Base-by-base conservation (phyloP, 2,113 vertebrate genomes). In the Apus apus region DNA sequence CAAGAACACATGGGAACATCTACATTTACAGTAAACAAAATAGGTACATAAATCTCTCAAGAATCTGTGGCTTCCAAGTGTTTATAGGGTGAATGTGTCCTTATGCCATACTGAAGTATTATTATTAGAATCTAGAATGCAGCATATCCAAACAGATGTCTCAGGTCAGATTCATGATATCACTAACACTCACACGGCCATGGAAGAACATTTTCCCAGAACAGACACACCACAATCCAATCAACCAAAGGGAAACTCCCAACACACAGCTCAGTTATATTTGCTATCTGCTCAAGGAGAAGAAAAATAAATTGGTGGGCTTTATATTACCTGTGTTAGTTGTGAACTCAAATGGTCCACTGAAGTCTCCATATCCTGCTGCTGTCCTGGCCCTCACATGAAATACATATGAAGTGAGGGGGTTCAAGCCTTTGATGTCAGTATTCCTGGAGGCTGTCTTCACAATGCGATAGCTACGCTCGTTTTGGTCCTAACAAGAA, bases 281-380 rank as follows among this genome's bases (percentile, higher is more conserved):
- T 40, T 11, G 25, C 75, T 16, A 26, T 30, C 51, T 21, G 45
- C 57, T 66, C 3, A 1, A 43, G 51, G 29, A 40, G 54, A 20
- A 76, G 16, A 38, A 38, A 50, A 29, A 18, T 38, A 22, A 6
- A 11, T 4, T 58, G 11, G 36, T 1, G 43, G 43, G 36, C 40
- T 14, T 3, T 62, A 36, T 57, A 2, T 97, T 97, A 99, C 99
- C 99, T 73, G 99, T 99, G 97, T 99, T 99, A 19, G 99, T 99
- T 87, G 99, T 99, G 98, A 99, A 99, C 96, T 99, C 99, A 66
- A 99, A 98, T 1, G 99, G 99, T 13, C 98, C 98, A 7, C 99
- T 99, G 98, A 99, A 99, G 61, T 99, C 99, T 7, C 99, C 99
- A 1, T 99, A 99, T 19, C 99, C 99, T 1, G 99, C 99, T 1